Conservation (phyloP, 2,797 vertebrate genomes). For the Epinephelus malabaricus region DNA sequence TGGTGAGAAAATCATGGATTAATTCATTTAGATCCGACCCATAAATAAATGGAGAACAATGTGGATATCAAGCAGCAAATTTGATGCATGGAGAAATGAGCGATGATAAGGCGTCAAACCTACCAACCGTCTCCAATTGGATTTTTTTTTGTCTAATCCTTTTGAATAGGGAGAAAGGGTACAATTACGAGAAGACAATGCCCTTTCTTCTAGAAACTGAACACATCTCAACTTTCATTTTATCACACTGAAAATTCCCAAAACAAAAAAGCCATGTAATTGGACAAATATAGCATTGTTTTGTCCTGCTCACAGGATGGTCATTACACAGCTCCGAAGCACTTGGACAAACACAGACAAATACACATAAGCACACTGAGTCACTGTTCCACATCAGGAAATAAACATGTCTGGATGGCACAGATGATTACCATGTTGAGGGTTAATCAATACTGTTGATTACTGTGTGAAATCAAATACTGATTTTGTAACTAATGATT, state of each 20-base stretch:
- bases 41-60: constrained; percentile 57
- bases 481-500: background rate
- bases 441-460: background rate
- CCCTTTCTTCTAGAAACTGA: constrained; percentile 49
- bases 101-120: constrained; percentile 51
- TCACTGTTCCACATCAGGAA: background rate
- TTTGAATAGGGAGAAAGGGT: constrained; percentile 52
- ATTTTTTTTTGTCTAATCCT: constrained; percentile 59
- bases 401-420: background rate
- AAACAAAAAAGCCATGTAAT: constrained; percentile 46
- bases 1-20: constrained; percentile 28
- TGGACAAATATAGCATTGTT: constrained; percentile 23
- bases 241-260: constrained; percentile 8
- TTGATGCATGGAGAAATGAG: constrained; percentile 46
- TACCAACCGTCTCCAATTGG: constrained; percentile 54
- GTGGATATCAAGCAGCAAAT: constrained; percentile 60
- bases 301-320: constrained; percentile 18
- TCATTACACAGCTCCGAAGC: background rate
- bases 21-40: constrained; percentile 52
- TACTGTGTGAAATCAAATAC: background rate
- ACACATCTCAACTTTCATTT: constrained; percentile 51
- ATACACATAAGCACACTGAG: background rate
- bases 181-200: constrained; percentile 61
- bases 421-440: background rate
- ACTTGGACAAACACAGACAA: constrained; percentile 10